These are phyloP conservation scores for Phrynosoma blainvillii DNA, from an alignment of 2,113 vertebrate genomes.

Conservation along the genomic window DNA sequence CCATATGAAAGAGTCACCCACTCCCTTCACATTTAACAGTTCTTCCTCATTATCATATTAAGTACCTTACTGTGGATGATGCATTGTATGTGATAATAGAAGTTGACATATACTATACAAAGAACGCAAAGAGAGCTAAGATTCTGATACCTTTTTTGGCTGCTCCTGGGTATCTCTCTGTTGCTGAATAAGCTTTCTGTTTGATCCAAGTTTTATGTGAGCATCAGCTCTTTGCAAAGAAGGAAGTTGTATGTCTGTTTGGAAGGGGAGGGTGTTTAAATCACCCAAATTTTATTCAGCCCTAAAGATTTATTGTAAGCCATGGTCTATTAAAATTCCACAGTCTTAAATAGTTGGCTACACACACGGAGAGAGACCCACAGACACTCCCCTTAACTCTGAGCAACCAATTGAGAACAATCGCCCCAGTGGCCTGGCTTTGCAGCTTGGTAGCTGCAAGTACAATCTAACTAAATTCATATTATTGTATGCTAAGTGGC, in stretches of 20 bases:
- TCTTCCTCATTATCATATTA: constrained; percentile 63
- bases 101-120: constrained; percentile 57
- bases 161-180: constrained; percentile 70
- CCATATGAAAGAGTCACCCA: constrained; percentile 39
- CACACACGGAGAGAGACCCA: constrained; percentile 22
- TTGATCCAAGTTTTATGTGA: constrained; percentile 74
- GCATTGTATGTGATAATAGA: constrained; percentile 55
- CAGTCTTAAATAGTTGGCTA: constrained; percentile 58
- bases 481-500: constrained; percentile 46
- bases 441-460: constrained; percentile 53
- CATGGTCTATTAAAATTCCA: constrained; percentile 68
- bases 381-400: constrained; percentile 29
- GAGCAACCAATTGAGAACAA: constrained; percentile 48
- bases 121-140: constrained; percentile 66
- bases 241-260: constrained; percentile 53
- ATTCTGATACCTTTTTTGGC: constrained; percentile 51
- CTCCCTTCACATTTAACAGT: constrained; percentile 37
- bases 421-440: constrained; percentile 46
- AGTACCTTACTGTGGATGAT: constrained; percentile 53
- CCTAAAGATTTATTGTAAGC: constrained; percentile 68
- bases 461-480: constrained; percentile 38
- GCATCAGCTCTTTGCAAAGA: constrained; percentile 73
- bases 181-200: constrained; percentile 77
- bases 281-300: constrained; percentile 53
- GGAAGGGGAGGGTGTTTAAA: not conserved